Conservation (phyloP, 2,113 vertebrate species). For the Antennarius striatus region DNA sequence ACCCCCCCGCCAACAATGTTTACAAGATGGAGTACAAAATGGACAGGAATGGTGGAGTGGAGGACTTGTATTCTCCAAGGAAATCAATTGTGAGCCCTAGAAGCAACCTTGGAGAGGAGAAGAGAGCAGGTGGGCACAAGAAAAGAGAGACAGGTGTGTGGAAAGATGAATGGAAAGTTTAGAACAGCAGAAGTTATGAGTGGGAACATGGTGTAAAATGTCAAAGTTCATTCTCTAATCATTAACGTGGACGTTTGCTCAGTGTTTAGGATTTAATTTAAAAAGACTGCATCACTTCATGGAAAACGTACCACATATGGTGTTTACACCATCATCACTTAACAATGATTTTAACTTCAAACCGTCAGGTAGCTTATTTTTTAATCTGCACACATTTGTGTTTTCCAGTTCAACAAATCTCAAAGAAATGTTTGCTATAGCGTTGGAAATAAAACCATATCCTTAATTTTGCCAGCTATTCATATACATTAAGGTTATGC, state of each 20-base stretch:
- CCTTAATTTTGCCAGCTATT: too few relatives aligned
- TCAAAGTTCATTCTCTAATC: neutral
- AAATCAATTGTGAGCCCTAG: constrained; percentile 10
- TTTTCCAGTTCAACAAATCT: too few relatives aligned
- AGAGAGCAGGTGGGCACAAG: neutral
- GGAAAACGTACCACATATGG: too few relatives aligned
- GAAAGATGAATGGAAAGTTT: neutral
- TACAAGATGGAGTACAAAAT: constrained; percentile 15
- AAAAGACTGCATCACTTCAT: too few relatives aligned
- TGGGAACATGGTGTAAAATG: neutral
- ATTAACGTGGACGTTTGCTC: too few relatives aligned
- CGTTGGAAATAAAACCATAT: too few relatives aligned
- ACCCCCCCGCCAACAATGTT: constrained; percentile 1
- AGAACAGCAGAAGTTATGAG: neutral
- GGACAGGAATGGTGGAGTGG: constrained; percentile 11
- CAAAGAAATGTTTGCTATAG: too few relatives aligned
- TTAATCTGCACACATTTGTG: neutral
- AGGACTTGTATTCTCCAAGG: constrained; percentile 20
- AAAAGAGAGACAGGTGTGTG: neutral
- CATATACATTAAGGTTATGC: too few relatives aligned
- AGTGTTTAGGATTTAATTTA: too few relatives aligned
- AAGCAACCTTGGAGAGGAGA: constrained; percentile 15
- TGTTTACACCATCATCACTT: neutral
- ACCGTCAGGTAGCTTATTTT: neutral
- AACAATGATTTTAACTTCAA: too few relatives aligned